Evolutionary conservation across 2,888 invertebrate species (phyloP).

Genomic region (Ashinkailepas kermadecensis): DNA sequence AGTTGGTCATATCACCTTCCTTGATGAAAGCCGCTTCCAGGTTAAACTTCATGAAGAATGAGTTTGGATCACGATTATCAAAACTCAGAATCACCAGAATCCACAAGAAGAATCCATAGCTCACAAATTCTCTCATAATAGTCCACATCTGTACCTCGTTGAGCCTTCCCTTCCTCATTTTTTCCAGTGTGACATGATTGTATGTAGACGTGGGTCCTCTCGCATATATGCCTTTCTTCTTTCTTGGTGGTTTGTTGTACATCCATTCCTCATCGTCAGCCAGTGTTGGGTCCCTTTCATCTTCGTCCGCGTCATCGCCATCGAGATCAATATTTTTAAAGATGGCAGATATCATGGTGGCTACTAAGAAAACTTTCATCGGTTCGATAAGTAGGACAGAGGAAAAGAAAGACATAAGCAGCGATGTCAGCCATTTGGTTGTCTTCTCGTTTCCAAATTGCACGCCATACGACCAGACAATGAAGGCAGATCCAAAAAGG

Average conservation of each 20-base stretch:
- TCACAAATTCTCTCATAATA: conserved; percentile 44
- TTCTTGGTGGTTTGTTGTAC: conserved; percentile 23
- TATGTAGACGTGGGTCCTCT: background rate
- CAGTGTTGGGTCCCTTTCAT: conserved; percentile 35
- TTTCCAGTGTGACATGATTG: conserved; percentile 38
- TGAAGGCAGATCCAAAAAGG: conserved; percentile 41
- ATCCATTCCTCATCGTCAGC: conserved; percentile 35
- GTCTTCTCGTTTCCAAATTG: conserved; percentile 45
- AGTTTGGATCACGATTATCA: conserved; percentile 39
- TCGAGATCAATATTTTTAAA: conserved; percentile 36
- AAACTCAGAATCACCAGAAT: conserved; percentile 45
- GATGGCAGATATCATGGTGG: conserved; percentile 36
- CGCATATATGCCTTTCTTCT: background rate
- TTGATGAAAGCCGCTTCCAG: conserved; percentile 38
- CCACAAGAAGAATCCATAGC: conserved; percentile 45
- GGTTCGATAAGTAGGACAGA: conserved; percentile 47
- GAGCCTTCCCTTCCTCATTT: conserved; percentile 40
- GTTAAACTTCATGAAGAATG: conserved; percentile 41
- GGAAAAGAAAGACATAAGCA: conserved; percentile 45
- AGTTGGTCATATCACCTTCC: conserved; percentile 21
- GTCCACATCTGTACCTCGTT: conserved; percentile 45
- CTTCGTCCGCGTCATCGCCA: conserved; percentile 37
- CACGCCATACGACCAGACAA: conserved; percentile 43
- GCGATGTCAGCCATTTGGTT: conserved; percentile 47
- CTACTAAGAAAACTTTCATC: conserved; percentile 42